Evolutionary conservation across 2,888 invertebrate genomes (phyloP).

Genomic region (Pristionchus japonicus): DNA sequence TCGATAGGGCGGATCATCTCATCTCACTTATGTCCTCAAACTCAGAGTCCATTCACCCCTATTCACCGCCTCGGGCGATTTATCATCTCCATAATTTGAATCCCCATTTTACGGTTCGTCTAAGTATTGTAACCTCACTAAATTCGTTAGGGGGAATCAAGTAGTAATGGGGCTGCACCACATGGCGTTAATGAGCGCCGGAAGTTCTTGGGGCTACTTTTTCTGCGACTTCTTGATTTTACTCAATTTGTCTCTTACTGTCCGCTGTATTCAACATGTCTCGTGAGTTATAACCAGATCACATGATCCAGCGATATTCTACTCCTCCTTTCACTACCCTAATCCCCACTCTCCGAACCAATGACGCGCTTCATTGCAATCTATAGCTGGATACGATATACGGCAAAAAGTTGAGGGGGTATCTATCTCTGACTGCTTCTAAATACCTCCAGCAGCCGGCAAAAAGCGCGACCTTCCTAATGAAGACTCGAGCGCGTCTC

Average conservation of each 20-base stretch:
- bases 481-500: conserved; percentile 19
- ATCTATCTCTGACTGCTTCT: neutral
- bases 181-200: neutral
- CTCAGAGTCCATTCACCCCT: neutral
- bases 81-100: neutral
- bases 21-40: neutral
- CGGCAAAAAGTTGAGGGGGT: neutral
- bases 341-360: neutral
- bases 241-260: neutral
- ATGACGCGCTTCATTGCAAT: conserved; percentile 28
- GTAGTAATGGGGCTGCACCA: neutral
- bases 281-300: neutral
- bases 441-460: neutral
- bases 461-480: conserved; percentile 37
- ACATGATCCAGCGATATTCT: neutral
- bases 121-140: neutral
- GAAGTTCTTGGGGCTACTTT: neutral
- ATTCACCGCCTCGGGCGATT: neutral
- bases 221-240: neutral
- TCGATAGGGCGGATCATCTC: neutral
- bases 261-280: neutral
- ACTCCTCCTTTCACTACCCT: neutral
- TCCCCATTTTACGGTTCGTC: neutral
- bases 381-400: neutral
- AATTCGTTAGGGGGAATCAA: too few species aligned